Evolutionary conservation across 1,140 invertebrate genomes (phyloP).

Genomic region (Telenomus remus): DNA sequence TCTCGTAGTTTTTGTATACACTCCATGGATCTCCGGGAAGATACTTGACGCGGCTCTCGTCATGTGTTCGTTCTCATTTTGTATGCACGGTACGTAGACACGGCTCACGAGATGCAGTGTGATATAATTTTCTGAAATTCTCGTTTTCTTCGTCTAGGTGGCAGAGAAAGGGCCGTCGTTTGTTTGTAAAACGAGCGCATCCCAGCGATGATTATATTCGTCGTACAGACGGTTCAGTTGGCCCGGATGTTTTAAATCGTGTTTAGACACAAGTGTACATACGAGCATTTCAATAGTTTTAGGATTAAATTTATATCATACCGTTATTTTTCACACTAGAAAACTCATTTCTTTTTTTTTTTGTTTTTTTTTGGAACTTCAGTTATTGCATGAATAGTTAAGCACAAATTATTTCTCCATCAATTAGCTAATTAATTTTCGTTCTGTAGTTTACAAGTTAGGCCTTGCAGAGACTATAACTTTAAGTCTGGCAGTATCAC

Average conservation of each 20-base stretch:
- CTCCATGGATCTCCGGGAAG: no score
- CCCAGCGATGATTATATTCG: slow-evolving; percentile 29
- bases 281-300: not conserved
- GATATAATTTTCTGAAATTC: slow-evolving; percentile 63
- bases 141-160: slow-evolving; percentile 54
- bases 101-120: slow-evolving; percentile 59
- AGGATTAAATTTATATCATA: no score
- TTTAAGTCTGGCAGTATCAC: not conserved
- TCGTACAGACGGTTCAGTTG: slow-evolving; percentile 10
- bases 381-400: no score
- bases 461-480: not conserved
- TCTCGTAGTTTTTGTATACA: no score
- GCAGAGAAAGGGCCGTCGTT: slow-evolving; percentile 26
- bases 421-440: no score
- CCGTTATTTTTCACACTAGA: no score
- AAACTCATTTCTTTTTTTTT: no score
- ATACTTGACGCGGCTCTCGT: slow-evolving; percentile 16
- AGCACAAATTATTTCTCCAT: no score
- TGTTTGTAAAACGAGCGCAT: slow-evolving; percentile 42
- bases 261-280: slow-evolving; percentile 8
- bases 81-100: slow-evolving; percentile 64
- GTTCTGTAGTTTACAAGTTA: no score
- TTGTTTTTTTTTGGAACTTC: no score
- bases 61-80: slow-evolving; percentile 62
- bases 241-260: slow-evolving; percentile 21